Evolutionary conservation across 2,888 invertebrate genomes (phyloP), one percentile per base, ranked within the genome.

Genomic region (Spisula solida): DNA sequence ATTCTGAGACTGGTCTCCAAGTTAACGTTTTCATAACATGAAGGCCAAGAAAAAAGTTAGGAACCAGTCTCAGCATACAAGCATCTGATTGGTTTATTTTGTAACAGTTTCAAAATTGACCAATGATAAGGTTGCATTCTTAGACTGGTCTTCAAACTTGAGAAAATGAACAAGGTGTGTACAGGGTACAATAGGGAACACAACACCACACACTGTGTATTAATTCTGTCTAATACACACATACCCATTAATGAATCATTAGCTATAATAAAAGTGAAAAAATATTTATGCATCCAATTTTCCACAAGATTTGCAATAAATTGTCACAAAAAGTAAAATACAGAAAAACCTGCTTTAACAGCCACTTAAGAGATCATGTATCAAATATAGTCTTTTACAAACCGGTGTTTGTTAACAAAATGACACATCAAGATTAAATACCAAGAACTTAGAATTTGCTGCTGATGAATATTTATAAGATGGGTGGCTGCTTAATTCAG

Each of bases 161-260:
- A 25, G 25, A 75, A 31, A 8, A 34, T 31, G 75, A 75, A 18
- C 16, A 18, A 75, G 80, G 78, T 34, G 80, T 48, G 80, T n/a
- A 80, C 48, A 80, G 51, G 80, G 48, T 34, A 34, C 25, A 80
- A 48, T 8, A 80, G 51, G 56, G 25, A 56, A 34, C 48, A 82
- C 87, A 78, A 79, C 82, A 82, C 79, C 79, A 86, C 81, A 86
- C 81, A 86, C 82, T 70, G 70, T 56, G 48, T 75, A 82, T 48
- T 51, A 41, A 41, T 41, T 41, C 41, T 51, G 25, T 75, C n/a
- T 60, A 82, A 29, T 48, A 75, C 41, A 82, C 51, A 82, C 87
- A 82, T 87, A 87, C 87, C 87, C 75, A 79, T 78, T 48, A 87
- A 83, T 87, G 87, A 82, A 56, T 56, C 82, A 48, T 25, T 80